These are phyloP conservation scores for Sycophila sp. DNA, from an alignment of 1,140 invertebrate species.

Conservation along the genomic window DNA sequence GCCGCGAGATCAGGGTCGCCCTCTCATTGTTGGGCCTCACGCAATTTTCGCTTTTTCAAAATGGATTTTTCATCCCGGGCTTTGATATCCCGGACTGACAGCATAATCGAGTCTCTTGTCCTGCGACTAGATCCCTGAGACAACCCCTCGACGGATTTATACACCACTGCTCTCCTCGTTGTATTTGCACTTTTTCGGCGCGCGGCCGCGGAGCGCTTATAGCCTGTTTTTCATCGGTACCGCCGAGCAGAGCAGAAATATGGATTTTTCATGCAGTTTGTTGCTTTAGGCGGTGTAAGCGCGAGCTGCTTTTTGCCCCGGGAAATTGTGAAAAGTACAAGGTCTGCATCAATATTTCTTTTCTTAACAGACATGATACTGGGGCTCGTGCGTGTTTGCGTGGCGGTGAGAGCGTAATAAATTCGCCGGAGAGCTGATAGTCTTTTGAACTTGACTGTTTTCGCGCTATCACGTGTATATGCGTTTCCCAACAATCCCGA, in stretches of 20 bases:
- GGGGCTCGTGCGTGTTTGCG: neutral
- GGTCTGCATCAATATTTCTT: neutral
- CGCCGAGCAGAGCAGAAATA: conserved; percentile 3
- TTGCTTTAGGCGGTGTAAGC: too few species aligned
- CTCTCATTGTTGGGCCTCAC: conserved; percentile 13
- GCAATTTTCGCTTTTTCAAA: conserved; percentile 34
- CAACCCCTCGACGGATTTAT: conserved; percentile 20
- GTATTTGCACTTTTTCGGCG: neutral
- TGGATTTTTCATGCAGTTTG: conserved; percentile 13
- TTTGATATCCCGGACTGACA: conserved; percentile 21
- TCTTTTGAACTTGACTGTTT: neutral
- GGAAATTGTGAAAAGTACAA: neutral
- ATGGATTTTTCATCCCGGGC: conserved; percentile 26
- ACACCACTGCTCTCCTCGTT: too few species aligned
- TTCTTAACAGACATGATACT: neutral
- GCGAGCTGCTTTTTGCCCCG: too few species aligned
- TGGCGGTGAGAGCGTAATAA: neutral
- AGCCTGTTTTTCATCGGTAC: neutral
- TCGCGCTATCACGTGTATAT: neutral
- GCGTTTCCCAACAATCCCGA: neutral
- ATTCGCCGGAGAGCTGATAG: neutral
- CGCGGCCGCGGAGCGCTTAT: too few species aligned
- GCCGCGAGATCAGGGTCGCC: neutral
- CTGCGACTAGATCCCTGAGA: neutral
- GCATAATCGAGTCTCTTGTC: conserved; percentile 37